Conservation (phyloP, 2,797 vertebrate genomes). For the Aythya fuligula region DNA sequence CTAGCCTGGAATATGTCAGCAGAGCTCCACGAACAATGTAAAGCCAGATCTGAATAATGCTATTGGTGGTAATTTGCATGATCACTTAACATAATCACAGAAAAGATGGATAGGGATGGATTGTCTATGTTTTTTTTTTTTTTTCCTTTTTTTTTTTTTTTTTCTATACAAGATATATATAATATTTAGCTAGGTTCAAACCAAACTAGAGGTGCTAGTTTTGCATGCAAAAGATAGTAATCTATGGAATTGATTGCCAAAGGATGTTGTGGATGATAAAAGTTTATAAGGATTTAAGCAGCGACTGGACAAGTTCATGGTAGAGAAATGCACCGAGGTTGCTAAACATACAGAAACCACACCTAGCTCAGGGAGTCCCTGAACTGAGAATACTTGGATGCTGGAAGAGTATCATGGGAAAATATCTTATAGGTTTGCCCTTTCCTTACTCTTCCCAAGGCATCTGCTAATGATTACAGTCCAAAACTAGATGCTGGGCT, state of each 20-base stretch:
- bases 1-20: not conserved
- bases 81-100: not conserved
- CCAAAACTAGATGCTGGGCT: not conserved
- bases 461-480: not conserved
- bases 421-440: not conserved
- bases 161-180: not conserved
- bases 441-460: not conserved
- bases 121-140: not conserved
- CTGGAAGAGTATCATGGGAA: not conserved
- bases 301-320: constrained; percentile 22
- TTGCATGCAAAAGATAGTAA: not conserved
- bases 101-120: not conserved
- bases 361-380: not conserved
- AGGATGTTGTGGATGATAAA: constrained; percentile 1
- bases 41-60: not conserved
- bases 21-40: not conserved
- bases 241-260: not conserved
- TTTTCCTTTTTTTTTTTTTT: not conserved
- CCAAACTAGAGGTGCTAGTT: not conserved
- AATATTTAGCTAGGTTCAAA: not conserved
- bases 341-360: not conserved
- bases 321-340: not conserved
- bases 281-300: not conserved
- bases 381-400: not conserved
- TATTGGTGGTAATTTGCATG: not conserved